Evolutionary conservation across 1,140 invertebrate species (phyloP), one percentile per base, ranked within the genome.

Genomic region (Wiebesia pumilae): DNA sequence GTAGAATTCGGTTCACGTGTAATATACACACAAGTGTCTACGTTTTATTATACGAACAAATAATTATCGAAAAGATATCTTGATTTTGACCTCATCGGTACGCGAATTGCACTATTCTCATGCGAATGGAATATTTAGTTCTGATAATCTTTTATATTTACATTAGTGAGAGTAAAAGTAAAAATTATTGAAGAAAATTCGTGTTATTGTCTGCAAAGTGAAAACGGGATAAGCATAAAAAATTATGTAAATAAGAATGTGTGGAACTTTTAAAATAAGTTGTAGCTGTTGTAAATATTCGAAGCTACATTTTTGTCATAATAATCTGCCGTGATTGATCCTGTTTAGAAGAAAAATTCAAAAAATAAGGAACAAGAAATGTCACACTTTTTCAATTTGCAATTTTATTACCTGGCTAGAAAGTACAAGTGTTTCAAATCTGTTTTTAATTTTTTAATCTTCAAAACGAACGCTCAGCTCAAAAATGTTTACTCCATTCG

Each of bases 301-400:
- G 24, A 62, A 43, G 9, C 43, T 10, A 43, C 27, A 75, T 75
- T 43, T 73, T n/a, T 1, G 71, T 75, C 21, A 43, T 10, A 21
- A 75, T 75, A 75, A 75, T 38, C 71, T 75, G 4, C 33, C 14
- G 38, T 67, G n/a, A n/a, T 67, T 35, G 16, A 40, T 80, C 7
- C 19, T 21, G 54, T 80, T 10, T 24, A 81, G n/a, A 10, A 81
- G 62, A 65, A 82, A n/a, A 73, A 54, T 43, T 33, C 35, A 35
- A 33, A 33, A 47, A 47, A 71, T 19, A n/a, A 73, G 33, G 33
- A 51, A 73, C 38, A 65, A 33, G 54, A 54, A 87, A 92, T 91
- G 91, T 91, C 89, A 85, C 87, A 89, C 40, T 83, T 90, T 30
- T 89, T 81, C 40, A 88, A 83, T 40, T 85, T 81, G 1, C 83